phyloP scores from a whole-genome alignment of 2,888 invertebrate genomes.

The Eristalinus aeneus region DNA sequence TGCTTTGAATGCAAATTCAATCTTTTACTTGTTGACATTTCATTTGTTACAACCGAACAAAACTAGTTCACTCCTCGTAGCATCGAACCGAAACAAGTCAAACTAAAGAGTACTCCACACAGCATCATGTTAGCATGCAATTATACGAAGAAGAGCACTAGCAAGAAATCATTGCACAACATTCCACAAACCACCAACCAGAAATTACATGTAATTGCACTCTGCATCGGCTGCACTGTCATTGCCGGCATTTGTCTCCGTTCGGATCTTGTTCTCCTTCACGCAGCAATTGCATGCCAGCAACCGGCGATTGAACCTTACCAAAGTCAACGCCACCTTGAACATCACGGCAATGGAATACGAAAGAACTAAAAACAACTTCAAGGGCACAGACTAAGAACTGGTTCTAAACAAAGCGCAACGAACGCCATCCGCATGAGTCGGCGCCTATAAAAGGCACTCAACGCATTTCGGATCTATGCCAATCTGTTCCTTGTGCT shows the following conservation, averaged over 20 bases:
- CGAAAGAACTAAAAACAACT: background rate
- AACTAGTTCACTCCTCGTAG: too few relatives aligned
- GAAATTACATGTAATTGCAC: background rate
- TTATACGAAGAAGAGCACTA: background rate
- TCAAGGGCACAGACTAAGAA: slow-evolving; percentile 55
- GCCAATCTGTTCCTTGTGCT: slow-evolving; percentile 57
- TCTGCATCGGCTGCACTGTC: background rate
- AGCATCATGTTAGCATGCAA: background rate
- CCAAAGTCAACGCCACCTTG: slow-evolving; percentile 12
- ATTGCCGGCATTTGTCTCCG: background rate
- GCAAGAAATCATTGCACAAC: background rate
- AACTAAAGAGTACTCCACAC: background rate
- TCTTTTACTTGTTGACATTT: too few relatives aligned
- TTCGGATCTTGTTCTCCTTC: slow-evolving; percentile 47
- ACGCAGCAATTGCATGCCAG: slow-evolving; percentile 31
- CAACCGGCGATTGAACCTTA: background rate
- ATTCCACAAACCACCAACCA: background rate
- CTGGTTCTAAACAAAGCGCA: slow-evolving; percentile 24
- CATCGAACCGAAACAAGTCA: too few relatives aligned
- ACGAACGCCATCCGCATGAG: background rate
- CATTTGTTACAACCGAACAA: too few relatives aligned
- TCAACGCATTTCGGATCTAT: slow-evolving; percentile 25
- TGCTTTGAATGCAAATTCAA: too few relatives aligned
- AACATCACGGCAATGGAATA: background rate
- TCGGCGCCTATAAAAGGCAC: slow-evolving; percentile 55